phyloP scores from a whole-genome alignment of 2,113 vertebrate species.

The Malurus alboscapulatus region DNA sequence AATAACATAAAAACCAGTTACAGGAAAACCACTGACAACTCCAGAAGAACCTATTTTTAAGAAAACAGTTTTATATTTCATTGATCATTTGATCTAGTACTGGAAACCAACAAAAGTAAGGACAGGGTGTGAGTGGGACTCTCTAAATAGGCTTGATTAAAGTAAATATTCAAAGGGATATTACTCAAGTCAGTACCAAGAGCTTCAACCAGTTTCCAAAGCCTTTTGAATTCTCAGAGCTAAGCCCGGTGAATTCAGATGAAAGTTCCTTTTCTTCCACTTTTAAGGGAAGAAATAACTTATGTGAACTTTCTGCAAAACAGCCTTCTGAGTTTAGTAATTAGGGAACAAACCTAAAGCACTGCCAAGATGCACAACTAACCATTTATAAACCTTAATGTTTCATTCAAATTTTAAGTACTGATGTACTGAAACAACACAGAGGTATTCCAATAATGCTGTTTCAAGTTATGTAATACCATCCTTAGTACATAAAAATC shows the following conservation, averaged over 20 bases:
- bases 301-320: conserved; percentile 43
- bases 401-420: conserved; percentile 59
- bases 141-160: not conserved
- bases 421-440: conserved; percentile 34
- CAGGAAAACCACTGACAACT: not conserved
- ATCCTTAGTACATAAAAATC: conserved; percentile 23
- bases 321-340: conserved; percentile 28
- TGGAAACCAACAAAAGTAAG: not conserved
- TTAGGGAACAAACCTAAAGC: conserved; percentile 31
- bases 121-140: not conserved
- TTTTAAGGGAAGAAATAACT: conserved; percentile 43
- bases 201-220: conserved; percentile 10
- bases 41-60: not conserved
- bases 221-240: conserved; percentile 44
- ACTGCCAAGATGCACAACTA: conserved; percentile 18
- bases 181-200: conserved; percentile 17
- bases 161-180: conserved; percentile 35
- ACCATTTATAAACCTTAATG: conserved; percentile 3
- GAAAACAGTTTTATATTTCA: not conserved
- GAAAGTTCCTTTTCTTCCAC: conserved; percentile 57
- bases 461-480: conserved; percentile 51
- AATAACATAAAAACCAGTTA: not conserved
- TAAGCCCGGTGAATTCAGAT: conserved; percentile 43
- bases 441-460: conserved; percentile 51
- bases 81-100: not conserved